phyloP scores from a whole-genome alignment of 1,140 invertebrate genomes.

The Lutraria rhynchaena region DNA sequence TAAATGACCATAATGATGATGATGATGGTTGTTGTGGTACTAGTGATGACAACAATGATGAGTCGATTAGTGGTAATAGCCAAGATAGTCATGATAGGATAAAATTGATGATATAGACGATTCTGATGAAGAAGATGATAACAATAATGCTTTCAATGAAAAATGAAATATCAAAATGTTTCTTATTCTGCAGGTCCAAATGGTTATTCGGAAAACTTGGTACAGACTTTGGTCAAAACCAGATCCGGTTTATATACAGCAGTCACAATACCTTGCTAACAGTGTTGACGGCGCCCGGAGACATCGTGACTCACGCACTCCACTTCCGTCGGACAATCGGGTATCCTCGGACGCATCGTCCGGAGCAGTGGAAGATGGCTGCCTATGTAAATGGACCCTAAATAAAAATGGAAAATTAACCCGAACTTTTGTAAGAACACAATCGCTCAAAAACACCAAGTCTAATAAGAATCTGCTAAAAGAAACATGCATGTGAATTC shows the following conservation, averaged over 20 bases:
- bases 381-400: conserved; percentile 56
- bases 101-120: background rate
- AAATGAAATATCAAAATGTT: background rate
- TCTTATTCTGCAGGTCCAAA: conserved; percentile 22
- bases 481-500: conserved; percentile 18
- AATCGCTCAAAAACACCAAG: background rate
- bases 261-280: conserved; percentile 10
- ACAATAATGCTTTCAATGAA: background rate
- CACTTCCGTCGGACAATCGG: conserved; percentile 1
- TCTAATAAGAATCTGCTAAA: background rate
- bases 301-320: background rate
- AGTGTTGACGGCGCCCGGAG: conserved; percentile 4
- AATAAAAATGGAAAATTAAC: conserved; percentile 44
- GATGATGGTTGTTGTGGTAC: too few species aligned
- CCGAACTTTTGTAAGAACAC: conserved; percentile 30
- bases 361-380: conserved; percentile 8
- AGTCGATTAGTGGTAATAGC: background rate
- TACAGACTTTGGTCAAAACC: conserved; percentile 29
- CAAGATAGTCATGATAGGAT: background rate
- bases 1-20: too few species aligned
- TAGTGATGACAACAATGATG: conserved; percentile 8
- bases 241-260: conserved; percentile 18
- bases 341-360: conserved; percentile 36
- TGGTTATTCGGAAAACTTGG: conserved; percentile 40
- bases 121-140: background rate